Base-by-base conservation (phyloP, 2,888 invertebrate genomes). In the Loripinus fragilis region DNA sequence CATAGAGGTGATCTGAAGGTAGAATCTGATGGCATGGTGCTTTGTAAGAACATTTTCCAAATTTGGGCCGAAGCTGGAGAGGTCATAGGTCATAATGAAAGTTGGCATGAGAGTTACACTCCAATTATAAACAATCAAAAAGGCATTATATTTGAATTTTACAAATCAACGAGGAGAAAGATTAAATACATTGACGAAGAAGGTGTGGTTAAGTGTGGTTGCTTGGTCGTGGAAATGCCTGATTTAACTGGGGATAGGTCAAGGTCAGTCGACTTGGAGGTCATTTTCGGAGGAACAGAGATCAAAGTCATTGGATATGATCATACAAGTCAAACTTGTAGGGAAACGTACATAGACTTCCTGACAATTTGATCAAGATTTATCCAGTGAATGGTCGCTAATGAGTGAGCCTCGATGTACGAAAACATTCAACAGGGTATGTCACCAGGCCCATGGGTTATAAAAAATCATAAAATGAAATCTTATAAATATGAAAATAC, bases 71-170 rank as follows among this genome's bases (percentile, higher is more conserved):
- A 90, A 66, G 88, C 89, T 15, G 90, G 91, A 0, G 90, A 91
- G 75, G 88, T 90, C 10, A 90, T 91, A 38, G 91, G 90, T n/a
- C 86, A 90, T 71, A 90, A 90, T 73, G 91, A 91, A 78, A 85
- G 90, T 33, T 91, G 91, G 91, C 87, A 88, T 35, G 91, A 91
- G 78, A 90, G 90, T 2, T 91, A 91, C 83, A 91, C 91, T 7
- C 91, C 91, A 2, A 91, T 91, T 30, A 91, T 91, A 65, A 90
- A 87, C 52, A 91, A 91, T 78, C 91, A 91, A 76, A 87, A 87
- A 70, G 91, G 91, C 8, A 91, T 91, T 33, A 91, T 91, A 52
- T 91, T 91, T 64, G 91, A 91, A 81, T 91, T 91, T 83, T 91
- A 90, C 78, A 89, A 90, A 35, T 89, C 89, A 1, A 74, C 82